Evolutionary conservation across 2,113 vertebrate genomes (phyloP), one percentile per base, ranked within the genome.

Genomic region (Stictonetta naevosa): DNA sequence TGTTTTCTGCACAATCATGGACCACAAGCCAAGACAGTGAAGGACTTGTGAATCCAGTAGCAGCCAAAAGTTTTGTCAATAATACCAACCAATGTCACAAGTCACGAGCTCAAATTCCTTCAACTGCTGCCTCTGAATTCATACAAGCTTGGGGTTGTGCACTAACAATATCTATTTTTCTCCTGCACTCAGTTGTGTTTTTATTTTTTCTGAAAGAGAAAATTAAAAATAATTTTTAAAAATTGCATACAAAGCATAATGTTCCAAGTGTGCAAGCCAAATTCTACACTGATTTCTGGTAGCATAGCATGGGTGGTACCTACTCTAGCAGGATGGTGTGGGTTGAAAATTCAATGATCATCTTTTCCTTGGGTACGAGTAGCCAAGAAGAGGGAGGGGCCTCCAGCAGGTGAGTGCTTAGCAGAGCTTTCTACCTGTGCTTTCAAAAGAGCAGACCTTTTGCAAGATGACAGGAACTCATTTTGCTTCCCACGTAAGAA

Each of bases 261-360:
- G 6, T 56, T 7, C 40, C 53, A 33, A 2, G 6, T 31, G 11
- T 3, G 6, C 9, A 42, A 74, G 28, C 0, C 0, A 3, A 83
- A 25, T 40, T 44, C 40, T 55, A 21, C 4, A 2, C 0, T 23
- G 18, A 42, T 31, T 42, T 16, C 28, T 88, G 53, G 48, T 23
- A 83, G 62, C 40, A 44, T 1, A 52, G 17, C 33, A 4, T 4
- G 6, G 21, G 26, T 17, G 46, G 2, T 50, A 31, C 17, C 23
- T 44, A 6, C 29, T 50, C 7, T 6, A 60, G 22, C 14, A 68
- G 36, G 26, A 50, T 34, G 60, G 8, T 2, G 2, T 1, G 3
- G 18, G 33, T 14, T 69, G 40, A 67, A n/a, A 67, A 72, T 20
- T 71, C 71, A 58, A 15, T 1, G 1, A 67, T 7, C 66, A 75